A percentile compares a stretch with the other conserved stretches of the same genome.
These are phyloP conservation scores for Scolanthus callimorphus DNA, from an alignment of 92 coral and sea anemone genomes.

Conservation along the genomic window DNA sequence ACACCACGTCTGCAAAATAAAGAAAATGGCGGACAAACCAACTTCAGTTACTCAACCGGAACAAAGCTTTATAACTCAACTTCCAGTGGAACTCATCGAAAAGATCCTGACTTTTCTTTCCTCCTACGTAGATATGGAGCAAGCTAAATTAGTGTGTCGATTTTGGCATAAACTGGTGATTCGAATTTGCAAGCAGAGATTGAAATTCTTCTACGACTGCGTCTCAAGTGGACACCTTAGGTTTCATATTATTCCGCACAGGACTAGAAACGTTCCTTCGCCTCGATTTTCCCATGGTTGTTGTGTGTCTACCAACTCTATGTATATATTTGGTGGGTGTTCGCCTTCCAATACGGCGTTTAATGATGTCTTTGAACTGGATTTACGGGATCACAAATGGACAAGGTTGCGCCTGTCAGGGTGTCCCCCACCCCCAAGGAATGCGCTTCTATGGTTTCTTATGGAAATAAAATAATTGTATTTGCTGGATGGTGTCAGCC, in stretches of 20 bases:
- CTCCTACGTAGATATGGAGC: conserved; percentile 64
- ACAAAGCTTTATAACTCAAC: conserved; percentile 3
- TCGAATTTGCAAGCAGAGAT: conserved; percentile 59
- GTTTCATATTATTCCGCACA: conserved; percentile 42
- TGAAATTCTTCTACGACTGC: conserved; percentile 62
- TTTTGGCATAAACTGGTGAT: conserved; percentile 75
- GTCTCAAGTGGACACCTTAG: conserved; percentile 64
- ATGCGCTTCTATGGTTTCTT: conserved; percentile 77
- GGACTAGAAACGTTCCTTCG: conserved; percentile 59
- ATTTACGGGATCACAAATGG: conserved; percentile 77
- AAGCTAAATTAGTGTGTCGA: conserved; percentile 83
- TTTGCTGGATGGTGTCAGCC: conserved; percentile 99
- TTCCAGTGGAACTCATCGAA: conserved; percentile 85
- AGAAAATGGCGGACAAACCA: no score
- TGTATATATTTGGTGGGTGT: conserved; percentile 94
- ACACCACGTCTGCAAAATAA: no score
- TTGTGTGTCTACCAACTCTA: conserved; percentile 65
- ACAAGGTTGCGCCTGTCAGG: conserved; percentile 61
- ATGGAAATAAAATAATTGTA: conserved; percentile 45
- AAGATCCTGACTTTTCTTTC: conserved; percentile 75
- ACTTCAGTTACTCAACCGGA: no score
- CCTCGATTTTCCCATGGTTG: conserved; percentile 92
- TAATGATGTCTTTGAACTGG: conserved; percentile 78
- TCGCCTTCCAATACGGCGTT: conserved; percentile 93
- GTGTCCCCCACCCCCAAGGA: conserved; percentile 81